phyloP scores from a whole-genome alignment of 2,888 invertebrate genomes.

The Hyposoter dolosus region DNA sequence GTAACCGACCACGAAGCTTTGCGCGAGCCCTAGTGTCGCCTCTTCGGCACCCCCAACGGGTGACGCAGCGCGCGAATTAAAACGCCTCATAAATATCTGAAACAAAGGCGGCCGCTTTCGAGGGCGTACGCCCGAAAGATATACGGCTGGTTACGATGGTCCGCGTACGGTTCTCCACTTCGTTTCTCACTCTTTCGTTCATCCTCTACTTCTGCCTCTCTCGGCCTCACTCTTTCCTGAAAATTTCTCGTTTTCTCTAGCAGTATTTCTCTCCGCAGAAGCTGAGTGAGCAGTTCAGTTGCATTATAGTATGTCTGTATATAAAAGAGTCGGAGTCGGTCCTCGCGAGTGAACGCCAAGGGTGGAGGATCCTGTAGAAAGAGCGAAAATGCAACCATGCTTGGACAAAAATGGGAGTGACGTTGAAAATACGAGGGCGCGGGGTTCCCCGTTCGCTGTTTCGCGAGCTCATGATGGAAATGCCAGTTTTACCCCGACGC shows the following conservation, averaged over 20 bases:
- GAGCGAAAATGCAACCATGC: slow-evolving; percentile 43
- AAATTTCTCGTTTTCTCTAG: slow-evolving; percentile 45
- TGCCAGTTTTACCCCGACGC: slow-evolving; percentile 17
- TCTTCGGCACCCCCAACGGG: slow-evolving; percentile 76
- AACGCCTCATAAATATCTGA: slow-evolving; percentile 85
- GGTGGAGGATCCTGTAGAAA: slow-evolving; percentile 13
- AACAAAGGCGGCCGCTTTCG: slow-evolving; percentile 84
- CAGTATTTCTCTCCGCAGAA: slow-evolving; percentile 45
- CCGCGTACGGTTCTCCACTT: slow-evolving; percentile 69
- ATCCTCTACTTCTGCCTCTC: slow-evolving; percentile 28
- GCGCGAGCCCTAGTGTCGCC: slow-evolving; percentile 64
- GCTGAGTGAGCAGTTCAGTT: slow-evolving; percentile 51
- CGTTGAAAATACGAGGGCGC: slow-evolving; percentile 18
- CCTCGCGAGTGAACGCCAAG: slow-evolving; percentile 27
- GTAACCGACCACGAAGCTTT: slow-evolving; percentile 52
- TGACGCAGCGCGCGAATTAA: slow-evolving; percentile 84
- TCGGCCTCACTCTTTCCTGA: slow-evolving; percentile 19
- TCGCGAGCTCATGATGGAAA: slow-evolving; percentile 27
- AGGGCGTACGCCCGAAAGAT: slow-evolving; percentile 84
- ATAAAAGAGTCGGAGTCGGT: slow-evolving; percentile 17
- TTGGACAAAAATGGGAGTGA: slow-evolving; percentile 66
- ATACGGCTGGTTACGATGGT: slow-evolving; percentile 81
- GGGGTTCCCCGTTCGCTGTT: background rate
- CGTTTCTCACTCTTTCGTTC: slow-evolving; percentile 25
- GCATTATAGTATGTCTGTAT: slow-evolving; percentile 8